Evolutionary conservation across 2,797 vertebrate genomes (phyloP).

Genomic region (Microhierax caerulescens): DNA sequence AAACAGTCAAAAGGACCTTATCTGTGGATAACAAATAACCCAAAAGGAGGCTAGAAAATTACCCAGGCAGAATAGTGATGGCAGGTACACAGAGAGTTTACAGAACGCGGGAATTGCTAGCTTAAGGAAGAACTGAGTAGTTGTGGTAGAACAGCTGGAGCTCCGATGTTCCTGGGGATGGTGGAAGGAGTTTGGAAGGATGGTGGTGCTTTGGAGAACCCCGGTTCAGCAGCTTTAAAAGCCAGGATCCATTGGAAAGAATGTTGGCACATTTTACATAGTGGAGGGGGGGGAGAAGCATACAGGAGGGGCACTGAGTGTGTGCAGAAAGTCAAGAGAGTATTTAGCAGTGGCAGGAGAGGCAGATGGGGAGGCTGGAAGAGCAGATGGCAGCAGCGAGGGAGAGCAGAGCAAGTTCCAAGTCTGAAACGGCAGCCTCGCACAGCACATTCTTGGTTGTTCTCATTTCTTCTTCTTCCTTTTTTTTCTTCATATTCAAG

Average conservation of each 20-base stretch:
- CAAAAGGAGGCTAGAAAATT: background rate
- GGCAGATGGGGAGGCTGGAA: slow-evolving; percentile 37
- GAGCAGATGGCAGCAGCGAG: slow-evolving; percentile 30
- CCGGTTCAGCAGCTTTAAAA: background rate
- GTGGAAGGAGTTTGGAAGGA: background rate
- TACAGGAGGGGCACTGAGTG: background rate
- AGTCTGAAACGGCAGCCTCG: background rate
- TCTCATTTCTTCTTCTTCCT: background rate
- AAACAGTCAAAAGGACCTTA: background rate
- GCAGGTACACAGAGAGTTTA: background rate
- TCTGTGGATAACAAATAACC: background rate
- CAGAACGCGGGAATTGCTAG: background rate
- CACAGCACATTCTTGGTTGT: background rate
- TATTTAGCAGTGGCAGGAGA: background rate
- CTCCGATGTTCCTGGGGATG: fast-evolving
- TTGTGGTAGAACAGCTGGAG: background rate
- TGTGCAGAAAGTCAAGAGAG: background rate
- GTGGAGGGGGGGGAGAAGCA: background rate
- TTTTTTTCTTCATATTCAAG: fast-evolving
- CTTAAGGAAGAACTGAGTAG: background rate
- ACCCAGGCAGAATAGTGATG: background rate
- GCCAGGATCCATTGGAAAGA: background rate
- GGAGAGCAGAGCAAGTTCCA: background rate
- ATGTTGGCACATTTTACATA: background rate
- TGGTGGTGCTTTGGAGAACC: background rate